Base-by-base conservation (phyloP, 2,797 vertebrate genomes). In the Gadopsis bispinosus region DNA sequence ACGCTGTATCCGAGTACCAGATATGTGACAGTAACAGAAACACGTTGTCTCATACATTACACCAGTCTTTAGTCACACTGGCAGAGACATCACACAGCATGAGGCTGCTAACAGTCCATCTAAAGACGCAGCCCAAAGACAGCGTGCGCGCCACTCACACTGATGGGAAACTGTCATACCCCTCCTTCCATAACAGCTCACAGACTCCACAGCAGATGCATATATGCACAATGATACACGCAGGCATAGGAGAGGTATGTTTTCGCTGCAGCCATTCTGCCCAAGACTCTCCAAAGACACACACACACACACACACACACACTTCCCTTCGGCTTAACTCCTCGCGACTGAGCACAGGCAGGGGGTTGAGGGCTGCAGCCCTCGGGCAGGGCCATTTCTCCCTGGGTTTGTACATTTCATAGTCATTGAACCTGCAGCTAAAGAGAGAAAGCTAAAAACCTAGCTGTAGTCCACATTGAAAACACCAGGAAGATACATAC, bases 381-480 rank as follows among this genome's bases (percentile, higher is more conserved):
- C 88, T 85, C 33, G 20, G 90, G 91, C 88, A 86, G 85, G 85
- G 85, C 86, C 81, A 91, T 90, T 90, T 91, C 92, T 93, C 85
- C 79, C 82, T 88, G 88, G 91, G 90, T 93, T 92, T 91, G 89
- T 89, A 92, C 89, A 94, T 93, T 93, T 93, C 84, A 93, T 92
- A 93, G 90, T 91, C 92, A 94, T 85, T 94, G 92, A 94, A 94
- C 89, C 90, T 91, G 85, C 83, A 81, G 87, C 86, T 93, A 89
- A 94, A 95, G 91, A 94, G 94, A 94, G 91, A 92, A 87, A 86
- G 61, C 81, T 80, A 85, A 87, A 89, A 90, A 88, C 41, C 69
- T 43, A 39, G 59, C 58, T 17, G 69, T 66, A 79, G 74, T 77
- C 76, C 72, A 85, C 55, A 13, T 20, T 69, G 77, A 69, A 83